These are phyloP conservation scores for Ibycter americanus DNA, from an alignment of 2,797 vertebrate species.

Conservation along the genomic window DNA sequence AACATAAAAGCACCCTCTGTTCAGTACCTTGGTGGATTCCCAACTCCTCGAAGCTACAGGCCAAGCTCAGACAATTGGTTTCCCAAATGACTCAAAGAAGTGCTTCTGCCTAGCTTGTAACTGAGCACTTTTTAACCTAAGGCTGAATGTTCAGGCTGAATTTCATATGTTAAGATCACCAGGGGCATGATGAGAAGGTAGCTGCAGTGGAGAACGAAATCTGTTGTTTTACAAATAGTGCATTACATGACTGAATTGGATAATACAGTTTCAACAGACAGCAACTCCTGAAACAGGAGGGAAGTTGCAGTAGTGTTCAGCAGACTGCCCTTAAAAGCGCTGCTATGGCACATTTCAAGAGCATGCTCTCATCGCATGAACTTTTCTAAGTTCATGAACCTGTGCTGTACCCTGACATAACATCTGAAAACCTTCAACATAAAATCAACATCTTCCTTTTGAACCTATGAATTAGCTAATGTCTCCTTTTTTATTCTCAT, in stretches of 20 bases:
- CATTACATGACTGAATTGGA: not conserved
- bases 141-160: not conserved
- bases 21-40: not conserved
- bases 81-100: not conserved
- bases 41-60: not conserved
- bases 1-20: not conserved
- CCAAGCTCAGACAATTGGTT: not conserved
- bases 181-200: not conserved
- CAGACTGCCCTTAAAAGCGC: accelerated
- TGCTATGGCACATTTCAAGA: not conserved
- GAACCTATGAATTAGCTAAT: not conserved
- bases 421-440: not conserved
- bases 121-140: not conserved
- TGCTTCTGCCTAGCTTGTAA: not conserved
- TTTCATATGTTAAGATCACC: not conserved
- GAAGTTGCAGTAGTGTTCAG: not conserved
- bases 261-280: not conserved
- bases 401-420: not conserved
- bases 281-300: not conserved
- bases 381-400: not conserved
- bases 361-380: not conserved
- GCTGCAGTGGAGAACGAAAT: not conserved
- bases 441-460: not conserved
- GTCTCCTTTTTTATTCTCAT: not conserved
- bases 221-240: not conserved